These are phyloP conservation scores for Nebria ingens DNA, from an alignment of 1,140 invertebrate genomes.

Conservation along the genomic window DNA sequence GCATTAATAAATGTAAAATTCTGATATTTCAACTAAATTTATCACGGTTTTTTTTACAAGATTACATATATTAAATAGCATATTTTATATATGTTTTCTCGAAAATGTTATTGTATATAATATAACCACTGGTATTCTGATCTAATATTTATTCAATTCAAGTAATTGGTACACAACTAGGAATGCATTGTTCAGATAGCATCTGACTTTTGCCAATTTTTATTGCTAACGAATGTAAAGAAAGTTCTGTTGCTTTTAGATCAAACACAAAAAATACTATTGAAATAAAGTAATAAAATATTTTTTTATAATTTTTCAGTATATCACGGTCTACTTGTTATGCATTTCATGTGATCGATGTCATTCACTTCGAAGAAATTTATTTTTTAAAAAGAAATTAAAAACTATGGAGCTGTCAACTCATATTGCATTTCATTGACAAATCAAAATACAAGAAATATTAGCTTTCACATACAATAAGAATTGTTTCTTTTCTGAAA, in stretches of 20 bases:
- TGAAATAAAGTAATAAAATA: background rate
- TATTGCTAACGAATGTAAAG: background rate
- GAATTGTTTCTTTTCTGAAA: too few relatives aligned
- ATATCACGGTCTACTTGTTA: background rate
- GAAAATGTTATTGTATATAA: too few relatives aligned
- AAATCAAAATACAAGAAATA: too few relatives aligned
- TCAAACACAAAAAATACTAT: background rate
- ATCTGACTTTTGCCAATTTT: background rate
- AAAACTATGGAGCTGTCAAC: too few relatives aligned
- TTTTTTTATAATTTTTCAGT: background rate
- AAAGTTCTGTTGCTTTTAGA: background rate
- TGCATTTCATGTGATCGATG: background rate
- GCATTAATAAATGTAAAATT: too few relatives aligned
- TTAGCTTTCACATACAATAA: too few relatives aligned
- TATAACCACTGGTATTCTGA: too few relatives aligned
- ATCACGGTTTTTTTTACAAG: too few relatives aligned
- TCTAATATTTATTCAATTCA: background rate
- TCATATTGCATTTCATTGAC: too few relatives aligned
- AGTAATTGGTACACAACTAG: background rate
- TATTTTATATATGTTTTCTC: too few relatives aligned
- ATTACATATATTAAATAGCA: too few relatives aligned
- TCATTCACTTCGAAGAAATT: background rate
- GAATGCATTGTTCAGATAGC: background rate
- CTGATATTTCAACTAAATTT: too few relatives aligned
- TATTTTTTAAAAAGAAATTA: background rate